Conservation (phyloP, 1,140 invertebrate species). For the Cydia splendana region DNA sequence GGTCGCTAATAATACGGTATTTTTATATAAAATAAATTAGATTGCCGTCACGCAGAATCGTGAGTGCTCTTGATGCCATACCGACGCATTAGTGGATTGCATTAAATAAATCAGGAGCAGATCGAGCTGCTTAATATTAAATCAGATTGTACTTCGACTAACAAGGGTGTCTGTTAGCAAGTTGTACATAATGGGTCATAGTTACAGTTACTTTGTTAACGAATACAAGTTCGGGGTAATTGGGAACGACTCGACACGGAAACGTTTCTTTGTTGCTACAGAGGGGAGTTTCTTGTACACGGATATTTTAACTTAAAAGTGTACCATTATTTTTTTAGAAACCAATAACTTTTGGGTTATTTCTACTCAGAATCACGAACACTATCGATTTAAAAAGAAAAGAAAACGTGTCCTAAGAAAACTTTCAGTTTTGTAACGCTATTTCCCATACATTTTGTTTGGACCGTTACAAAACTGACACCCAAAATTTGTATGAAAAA, state of each 20-base stretch:
- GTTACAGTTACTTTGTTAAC: neutral
- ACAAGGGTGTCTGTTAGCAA: neutral
- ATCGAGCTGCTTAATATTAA: neutral
- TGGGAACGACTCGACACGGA: neutral
- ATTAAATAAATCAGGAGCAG: neutral
- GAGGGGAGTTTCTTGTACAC: neutral
- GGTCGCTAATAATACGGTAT: conserved; percentile 6
- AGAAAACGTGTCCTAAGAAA: too few species aligned
- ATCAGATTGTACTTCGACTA: neutral
- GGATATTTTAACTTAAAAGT: too few species aligned
- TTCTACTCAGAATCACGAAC: too few species aligned
- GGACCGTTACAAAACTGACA: too few species aligned
- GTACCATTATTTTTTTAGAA: too few species aligned
- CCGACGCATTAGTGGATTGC: conserved; percentile 13
- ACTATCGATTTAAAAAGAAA: too few species aligned
- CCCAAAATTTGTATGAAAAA: too few species aligned
- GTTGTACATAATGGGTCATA: conserved; percentile 1
- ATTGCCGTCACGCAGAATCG: conserved; percentile 12
- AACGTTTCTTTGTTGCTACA: neutral
- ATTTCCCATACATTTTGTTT: too few species aligned
- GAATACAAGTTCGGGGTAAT: neutral
- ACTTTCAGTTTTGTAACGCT: too few species aligned
- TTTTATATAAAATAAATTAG: conserved; percentile 18
- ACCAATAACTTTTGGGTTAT: too few species aligned
- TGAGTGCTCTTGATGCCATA: conserved; percentile 9